Base-by-base conservation (phyloP, 2,113 vertebrate genomes). In the Chitala chitala region DNA sequence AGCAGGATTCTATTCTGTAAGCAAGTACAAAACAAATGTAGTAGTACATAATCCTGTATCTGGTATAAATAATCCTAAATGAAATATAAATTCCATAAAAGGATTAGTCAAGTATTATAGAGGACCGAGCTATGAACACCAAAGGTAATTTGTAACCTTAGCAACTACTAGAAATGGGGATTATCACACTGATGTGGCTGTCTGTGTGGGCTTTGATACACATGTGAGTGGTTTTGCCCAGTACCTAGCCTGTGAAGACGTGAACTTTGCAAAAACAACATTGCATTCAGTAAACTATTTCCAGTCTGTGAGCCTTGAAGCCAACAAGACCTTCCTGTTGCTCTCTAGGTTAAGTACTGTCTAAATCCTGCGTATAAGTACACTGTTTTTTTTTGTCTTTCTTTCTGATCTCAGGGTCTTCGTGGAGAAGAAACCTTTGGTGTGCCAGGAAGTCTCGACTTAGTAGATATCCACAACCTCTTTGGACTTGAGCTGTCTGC, bases 91-190 rank as follows among this genome's bases (percentile, higher is more conserved):
- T 89, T 90, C 87, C 87, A 84, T 90, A 88, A 88, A 90, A 84
- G 88, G 90, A 92, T 92, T 91, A 91, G 84, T 85, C 80, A 83
- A 86, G 93, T 84, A 91, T 91, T 93, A 93, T 88, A 87, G 92
- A 91, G 90, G 89, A 93, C 93, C 92, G 92, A 92, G 94, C 95
- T 95, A 94, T 91, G 88, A 89, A 85, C 84, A 91, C 91, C 85
- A 92, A 90, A 91, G 91, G 92, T 91, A 94, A 96, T 96, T 94
- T 95, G 94, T 96, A 93, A 93, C 96, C 94, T 92, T 95, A 94
- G 94, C 90, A 95, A 96, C 94, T 91, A 91, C 90, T 93, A 92
- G 86, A 94, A 94, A 95, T 92, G 92, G 91, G 93, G 93, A 94
- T 94, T 92, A 84, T 90, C 90, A 91, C 90, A 89, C 88, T 84